Base-by-base conservation (phyloP, 1,140 invertebrate genomes). In the Thaumatotibia leucotreta region DNA sequence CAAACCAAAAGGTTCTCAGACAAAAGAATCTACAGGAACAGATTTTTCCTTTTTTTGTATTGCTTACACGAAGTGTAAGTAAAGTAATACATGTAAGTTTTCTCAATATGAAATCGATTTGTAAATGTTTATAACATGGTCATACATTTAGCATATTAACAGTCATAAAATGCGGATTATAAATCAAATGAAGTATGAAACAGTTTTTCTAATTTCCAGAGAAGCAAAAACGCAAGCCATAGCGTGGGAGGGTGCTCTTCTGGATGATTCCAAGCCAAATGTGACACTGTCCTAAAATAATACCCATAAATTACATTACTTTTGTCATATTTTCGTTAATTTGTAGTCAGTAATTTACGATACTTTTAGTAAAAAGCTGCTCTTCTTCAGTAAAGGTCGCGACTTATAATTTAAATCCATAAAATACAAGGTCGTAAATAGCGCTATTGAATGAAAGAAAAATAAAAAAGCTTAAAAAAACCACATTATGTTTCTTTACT, bases 401-500 rank as follows among this genome's bases (percentile, higher is more conserved):
- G 52, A 54, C 45, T 52, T 54, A n/a, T 27, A 27, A 54, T 54
- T 27, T 54, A 27, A 54, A 54, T 58, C 52, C n/a, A 27, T 29
- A 58, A 58, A 14, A 29, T 27, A 58, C 11, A 58, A 58, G 52
- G 24, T 58, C 23, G 24, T 58, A 29, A 58, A 58, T 58, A 58
- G 52, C 5, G 52, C 24, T 27, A 14, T 27, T 14, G n/a, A 58
- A 58, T 27, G n/a, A 58, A 58, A 58, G n/a, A 29, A n/a, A 27
- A 58, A 52, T 52, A 52, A 22, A 52, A 52, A 52, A 9, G 4
- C n/a, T 58, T 65, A 61, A 81, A 83, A 81, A 79, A 75, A 67
- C 50, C 50, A 54, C 69, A 69, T 76, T 75, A 75, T 67, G 73
- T 70, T 77, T 79, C 75, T 67, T 76, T 68, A 72, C 65, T 79